Evolutionary conservation across 2,888 invertebrate genomes (phyloP).

Genomic region (Thumatha senex): DNA sequence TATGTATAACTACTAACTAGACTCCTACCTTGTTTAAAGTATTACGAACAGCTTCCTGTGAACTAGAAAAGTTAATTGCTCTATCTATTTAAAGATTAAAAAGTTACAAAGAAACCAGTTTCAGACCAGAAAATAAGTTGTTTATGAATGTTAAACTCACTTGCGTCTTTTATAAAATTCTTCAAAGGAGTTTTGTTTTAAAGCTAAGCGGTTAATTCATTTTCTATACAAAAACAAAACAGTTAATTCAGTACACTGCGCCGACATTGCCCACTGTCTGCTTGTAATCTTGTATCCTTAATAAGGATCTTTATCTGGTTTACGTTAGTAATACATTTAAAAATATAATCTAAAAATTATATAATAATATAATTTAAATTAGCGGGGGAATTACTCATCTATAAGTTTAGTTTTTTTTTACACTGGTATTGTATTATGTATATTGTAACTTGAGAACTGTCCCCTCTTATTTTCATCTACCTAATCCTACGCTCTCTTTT

Average conservation of each 20-base stretch:
- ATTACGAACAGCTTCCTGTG: too few relatives aligned
- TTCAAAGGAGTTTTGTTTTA: slow-evolving; percentile 70
- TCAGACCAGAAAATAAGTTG: slow-evolving; percentile 52
- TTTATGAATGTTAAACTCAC: slow-evolving; percentile 56
- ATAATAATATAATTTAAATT: too few relatives aligned
- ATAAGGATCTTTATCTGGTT: not conserved
- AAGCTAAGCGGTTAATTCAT: slow-evolving; percentile 66
- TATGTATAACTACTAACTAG: too few relatives aligned
- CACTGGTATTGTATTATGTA: too few relatives aligned
- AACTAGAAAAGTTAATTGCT: slow-evolving; percentile 25
- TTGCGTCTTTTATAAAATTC: slow-evolving; percentile 55
- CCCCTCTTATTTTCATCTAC: too few relatives aligned
- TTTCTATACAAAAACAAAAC: slow-evolving; percentile 50
- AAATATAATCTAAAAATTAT: too few relatives aligned
- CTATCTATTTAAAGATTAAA: slow-evolving; percentile 21
- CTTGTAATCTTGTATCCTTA: not conserved
- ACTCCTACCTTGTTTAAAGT: too few relatives aligned
- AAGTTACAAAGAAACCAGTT: slow-evolving; percentile 53
- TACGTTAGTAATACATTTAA: too few relatives aligned
- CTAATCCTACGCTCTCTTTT: too few relatives aligned
- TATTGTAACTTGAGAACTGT: too few relatives aligned
- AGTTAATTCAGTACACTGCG: slow-evolving; percentile 3
- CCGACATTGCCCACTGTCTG: not conserved
- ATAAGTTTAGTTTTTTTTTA: too few relatives aligned
- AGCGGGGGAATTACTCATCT: too few relatives aligned